Percentiles rank a stretch among this genome's conserved stretches.
phyloP scores from a whole-genome alignment of 2,797 vertebrate species.

The Babyrousa celebensis region DNA sequence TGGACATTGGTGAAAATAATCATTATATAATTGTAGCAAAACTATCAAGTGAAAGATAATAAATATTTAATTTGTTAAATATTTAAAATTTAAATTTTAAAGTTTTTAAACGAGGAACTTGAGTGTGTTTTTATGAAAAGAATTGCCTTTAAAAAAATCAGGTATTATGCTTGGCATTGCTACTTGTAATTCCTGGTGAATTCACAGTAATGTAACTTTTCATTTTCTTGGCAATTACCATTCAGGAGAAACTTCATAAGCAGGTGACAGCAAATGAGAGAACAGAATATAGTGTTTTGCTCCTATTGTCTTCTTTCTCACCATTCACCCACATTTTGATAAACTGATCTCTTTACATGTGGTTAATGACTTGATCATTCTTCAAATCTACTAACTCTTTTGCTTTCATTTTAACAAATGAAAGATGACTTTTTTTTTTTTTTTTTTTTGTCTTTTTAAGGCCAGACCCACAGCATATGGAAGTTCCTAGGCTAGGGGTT shows the following conservation, averaged over 20 bases:
- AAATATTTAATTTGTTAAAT: constrained; percentile 74
- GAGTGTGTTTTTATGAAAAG: constrained; percentile 37
- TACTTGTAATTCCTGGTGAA: background rate
- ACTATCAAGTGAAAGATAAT: constrained; percentile 52
- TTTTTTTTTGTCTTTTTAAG: too few relatives aligned
- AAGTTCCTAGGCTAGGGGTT: too few relatives aligned
- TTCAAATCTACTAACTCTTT: constrained; percentile 23
- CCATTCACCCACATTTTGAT: background rate
- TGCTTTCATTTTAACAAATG: constrained; percentile 43
- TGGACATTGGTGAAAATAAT: constrained; percentile 53
- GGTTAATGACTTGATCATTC: background rate
- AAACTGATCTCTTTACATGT: background rate
- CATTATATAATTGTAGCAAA: constrained; percentile 46
- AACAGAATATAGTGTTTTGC: background rate
- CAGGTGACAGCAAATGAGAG: background rate
- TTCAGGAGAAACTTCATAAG: background rate
- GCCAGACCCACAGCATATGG: too few relatives aligned
- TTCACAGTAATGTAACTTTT: background rate
- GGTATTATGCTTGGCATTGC: constrained; percentile 26
- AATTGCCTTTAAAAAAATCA: background rate
- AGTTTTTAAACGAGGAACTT: constrained; percentile 1
- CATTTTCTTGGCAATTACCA: background rate
- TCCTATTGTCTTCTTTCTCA: background rate
- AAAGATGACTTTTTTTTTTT: background rate
- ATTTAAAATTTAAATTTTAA: constrained; percentile 62